Evolutionary conservation across 2,888 invertebrate genomes (phyloP), one percentile per base, ranked within the genome.

Genomic region (Drosophila helvetica): DNA sequence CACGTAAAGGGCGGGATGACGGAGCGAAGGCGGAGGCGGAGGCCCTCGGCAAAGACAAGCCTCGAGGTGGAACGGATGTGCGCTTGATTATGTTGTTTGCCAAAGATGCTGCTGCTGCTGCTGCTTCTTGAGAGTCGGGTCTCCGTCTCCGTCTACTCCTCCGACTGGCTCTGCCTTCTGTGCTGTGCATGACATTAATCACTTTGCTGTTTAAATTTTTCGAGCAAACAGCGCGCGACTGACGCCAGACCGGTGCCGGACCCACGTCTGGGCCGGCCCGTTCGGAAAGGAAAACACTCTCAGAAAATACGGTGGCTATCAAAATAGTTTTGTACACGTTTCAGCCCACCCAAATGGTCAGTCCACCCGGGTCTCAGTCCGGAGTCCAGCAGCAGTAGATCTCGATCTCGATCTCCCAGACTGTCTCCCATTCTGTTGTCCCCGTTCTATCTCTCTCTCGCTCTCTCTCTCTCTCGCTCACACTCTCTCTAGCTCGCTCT

Each of bases 11-110:
- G 12, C 27, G 1, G 38, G 51, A 58, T 19, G 42, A 45, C 51
- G 22, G n/a, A 56, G 42, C 15, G 25, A 3, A 46, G 38, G 30
- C 51, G 18, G 18, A 64, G 45, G 19, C 47, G 43, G 27, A 25
- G 27, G 33, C 55, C 42, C 51, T 19, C 9, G 27, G 47, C 30
- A 42, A 27, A 42, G 53, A 48, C 52, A 17, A 48, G 17, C 25
- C 48, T 18, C 27, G 47, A 22, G 55, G 47, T 57, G 58, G 56
- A 46, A 62, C 81, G 80, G 87, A 88, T 88, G 85, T 85, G 78
- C 80, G 88, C 85, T 76, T 85, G 85, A 89, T 85, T 85, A 85
- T 85, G 85, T 89, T 85, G 85, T 85, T 87, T 72, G 67, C 62
- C 63, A 69, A 33, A 52, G 68, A 43, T 52, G 59, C 51, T 53